Base-by-base conservation (phyloP, 2,888 invertebrate species). In the Creontiades dilutus region DNA sequence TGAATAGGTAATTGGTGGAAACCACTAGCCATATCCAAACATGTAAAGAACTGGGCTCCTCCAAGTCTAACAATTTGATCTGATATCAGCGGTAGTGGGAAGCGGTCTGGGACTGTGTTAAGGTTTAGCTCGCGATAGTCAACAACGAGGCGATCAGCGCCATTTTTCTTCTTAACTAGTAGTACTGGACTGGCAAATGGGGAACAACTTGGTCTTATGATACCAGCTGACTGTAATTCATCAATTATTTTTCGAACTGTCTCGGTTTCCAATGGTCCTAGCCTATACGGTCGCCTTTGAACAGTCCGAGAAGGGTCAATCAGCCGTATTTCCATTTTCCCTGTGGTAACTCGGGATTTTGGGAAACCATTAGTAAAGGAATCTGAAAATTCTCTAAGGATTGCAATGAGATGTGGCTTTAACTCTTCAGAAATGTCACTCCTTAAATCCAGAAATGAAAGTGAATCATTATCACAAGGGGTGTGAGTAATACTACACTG, bases 111-210 rank as follows among this genome's bases (percentile, higher is more conserved):
- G 92, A 89, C 11, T 0, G 52, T 52, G 11, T 52, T 52, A 52
- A 2, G 2, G 52, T 52, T 52, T 14, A 52, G 52, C 47, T 91
- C 91, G 12, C 92, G 91, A 89, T 90, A 92, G 90, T 92, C 92
- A 7, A 92, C 89, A 37, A 92, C 92, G 19, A 92, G 81, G 75
- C 92, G 91, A 16, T 91, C 68, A 7, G 37, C 2, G 37, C 37
- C 37, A 37, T 37, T 37, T 7, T 37, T 37, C 37, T 37, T 37
- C 37, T 37, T 37, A 4, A 37, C 37, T 37, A 37, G 37, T 37
- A 37, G 37, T 4, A 37, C 37, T 37, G 37, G 37, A 37, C 37
- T 37, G 7, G 37, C 37, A 37, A 37, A 37, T 7, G 37, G 37
- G 37, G 37, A 37, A 28, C 81, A 87, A 27, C 86, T 86, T 0